phyloP scores from a whole-genome alignment of 2,113 vertebrate genomes.

The Heteronetta atricapilla region DNA sequence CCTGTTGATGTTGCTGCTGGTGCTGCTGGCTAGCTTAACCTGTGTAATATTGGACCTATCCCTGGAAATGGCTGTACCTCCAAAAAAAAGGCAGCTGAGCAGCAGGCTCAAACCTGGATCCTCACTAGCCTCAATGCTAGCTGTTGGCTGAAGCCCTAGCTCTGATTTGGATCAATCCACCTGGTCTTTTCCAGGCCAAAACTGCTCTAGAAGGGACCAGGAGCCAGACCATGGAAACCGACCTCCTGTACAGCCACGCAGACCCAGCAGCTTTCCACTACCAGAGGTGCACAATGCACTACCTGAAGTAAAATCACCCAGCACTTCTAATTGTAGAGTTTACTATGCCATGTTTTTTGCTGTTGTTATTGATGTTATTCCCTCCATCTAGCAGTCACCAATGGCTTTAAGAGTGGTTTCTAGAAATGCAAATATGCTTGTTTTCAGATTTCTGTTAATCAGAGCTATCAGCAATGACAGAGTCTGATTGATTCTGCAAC shows the following conservation, averaged over 20 bases:
- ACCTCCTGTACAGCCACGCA: background rate
- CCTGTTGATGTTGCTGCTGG: background rate
- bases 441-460: background rate
- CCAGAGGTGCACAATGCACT: background rate
- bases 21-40: background rate
- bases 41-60: background rate
- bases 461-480: background rate
- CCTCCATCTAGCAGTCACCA: background rate
- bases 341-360: background rate
- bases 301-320: background rate
- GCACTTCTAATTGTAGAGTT: background rate
- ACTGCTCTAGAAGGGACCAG: background rate
- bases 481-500: background rate
- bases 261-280: background rate
- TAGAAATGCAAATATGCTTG: background rate
- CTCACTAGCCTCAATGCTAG: background rate
- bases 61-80: accelerated
- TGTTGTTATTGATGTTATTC: background rate
- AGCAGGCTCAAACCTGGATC: background rate
- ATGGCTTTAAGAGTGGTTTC: background rate
- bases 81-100: background rate
- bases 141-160: background rate
- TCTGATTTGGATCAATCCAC: background rate
- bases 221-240: background rate
- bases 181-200: background rate